A percentile compares a stretch with the other conserved stretches of the same genome.
These are phyloP conservation scores for Forbesichthys papilliferus DNA, from an alignment of 2,113 vertebrate species.

Conservation along the genomic window DNA sequence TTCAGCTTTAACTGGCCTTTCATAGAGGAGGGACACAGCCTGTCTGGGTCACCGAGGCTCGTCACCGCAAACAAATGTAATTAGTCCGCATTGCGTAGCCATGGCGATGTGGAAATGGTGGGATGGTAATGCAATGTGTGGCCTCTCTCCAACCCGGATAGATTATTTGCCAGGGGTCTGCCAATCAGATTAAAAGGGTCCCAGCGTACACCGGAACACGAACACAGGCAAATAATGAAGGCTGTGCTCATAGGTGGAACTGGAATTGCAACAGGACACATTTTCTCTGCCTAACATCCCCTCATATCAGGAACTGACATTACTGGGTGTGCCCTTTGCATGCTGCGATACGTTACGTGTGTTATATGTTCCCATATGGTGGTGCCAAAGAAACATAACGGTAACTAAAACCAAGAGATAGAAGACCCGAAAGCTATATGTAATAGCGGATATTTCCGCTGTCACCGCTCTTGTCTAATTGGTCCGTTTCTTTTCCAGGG, in stretches of 20 bases:
- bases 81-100: slow-evolving; percentile 74
- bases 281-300: slow-evolving; percentile 29
- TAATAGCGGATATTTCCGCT: too few relatives aligned
- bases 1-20: not conserved
- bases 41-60: slow-evolving; percentile 41
- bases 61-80: slow-evolving; percentile 71
- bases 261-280: slow-evolving; percentile 3
- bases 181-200: slow-evolving; percentile 75
- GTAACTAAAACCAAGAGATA: too few relatives aligned
- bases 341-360: too few relatives aligned
- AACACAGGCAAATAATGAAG: slow-evolving; percentile 65
- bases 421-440: too few relatives aligned
- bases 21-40: slow-evolving; percentile 18
- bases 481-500: slow-evolving; percentile 68
- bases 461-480: too few relatives aligned
- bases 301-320: slow-evolving; percentile 19
- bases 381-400: too few relatives aligned
- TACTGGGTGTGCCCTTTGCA: not conserved
- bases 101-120: slow-evolving; percentile 67
- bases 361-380: too few relatives aligned
- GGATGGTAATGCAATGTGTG: slow-evolving; percentile 65
- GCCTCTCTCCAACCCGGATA: slow-evolving; percentile 61
- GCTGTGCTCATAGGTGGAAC: slow-evolving; percentile 18
- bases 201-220: slow-evolving; percentile 59
- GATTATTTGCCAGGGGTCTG: slow-evolving; percentile 62